phyloP scores from a whole-genome alignment of 2,888 invertebrate genomes.

The Dryobota labecula region DNA sequence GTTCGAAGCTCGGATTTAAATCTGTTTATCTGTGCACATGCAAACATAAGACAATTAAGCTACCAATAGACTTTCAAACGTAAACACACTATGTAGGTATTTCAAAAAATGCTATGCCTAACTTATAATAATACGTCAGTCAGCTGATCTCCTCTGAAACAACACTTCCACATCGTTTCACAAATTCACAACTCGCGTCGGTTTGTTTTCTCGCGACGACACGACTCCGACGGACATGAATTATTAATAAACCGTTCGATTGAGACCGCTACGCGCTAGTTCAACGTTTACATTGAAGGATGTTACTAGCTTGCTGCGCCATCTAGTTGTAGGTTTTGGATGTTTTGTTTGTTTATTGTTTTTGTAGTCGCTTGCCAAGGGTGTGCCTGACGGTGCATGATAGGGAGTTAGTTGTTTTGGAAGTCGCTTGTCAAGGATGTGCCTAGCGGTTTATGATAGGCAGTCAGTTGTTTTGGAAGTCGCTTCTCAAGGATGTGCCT shows the following conservation, averaged over 20 bases:
- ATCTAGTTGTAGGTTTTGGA: slow-evolving; percentile 27
- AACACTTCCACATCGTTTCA: slow-evolving; percentile 35
- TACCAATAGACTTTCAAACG: not conserved
- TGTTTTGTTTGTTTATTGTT: slow-evolving; percentile 17
- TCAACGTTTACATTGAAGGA: slow-evolving; percentile 56
- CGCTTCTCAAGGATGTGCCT: not conserved
- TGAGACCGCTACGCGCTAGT: slow-evolving; percentile 59
- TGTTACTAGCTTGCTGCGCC: slow-evolving; percentile 34
- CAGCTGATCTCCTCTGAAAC: slow-evolving; percentile 39
- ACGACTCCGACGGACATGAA: slow-evolving; percentile 61
- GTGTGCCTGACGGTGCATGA: too few relatives aligned
- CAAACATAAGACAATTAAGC: not conserved
- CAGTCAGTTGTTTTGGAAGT: not conserved
- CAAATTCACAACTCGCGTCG: slow-evolving; percentile 43
- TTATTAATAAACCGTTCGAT: slow-evolving; percentile 68
- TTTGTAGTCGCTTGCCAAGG: too few relatives aligned
- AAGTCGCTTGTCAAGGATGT: not conserved
- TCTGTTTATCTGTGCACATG: too few relatives aligned
- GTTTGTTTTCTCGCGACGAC: slow-evolving; percentile 61
- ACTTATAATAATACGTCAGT: not conserved
- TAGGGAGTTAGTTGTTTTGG: too few relatives aligned
- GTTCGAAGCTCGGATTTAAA: not conserved
- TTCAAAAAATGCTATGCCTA: not conserved
- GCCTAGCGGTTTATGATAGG: too few relatives aligned
- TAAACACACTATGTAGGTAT: not conserved